Conservation (phyloP, 2,888 invertebrate species). For the Cyclophora albipunctata region DNA sequence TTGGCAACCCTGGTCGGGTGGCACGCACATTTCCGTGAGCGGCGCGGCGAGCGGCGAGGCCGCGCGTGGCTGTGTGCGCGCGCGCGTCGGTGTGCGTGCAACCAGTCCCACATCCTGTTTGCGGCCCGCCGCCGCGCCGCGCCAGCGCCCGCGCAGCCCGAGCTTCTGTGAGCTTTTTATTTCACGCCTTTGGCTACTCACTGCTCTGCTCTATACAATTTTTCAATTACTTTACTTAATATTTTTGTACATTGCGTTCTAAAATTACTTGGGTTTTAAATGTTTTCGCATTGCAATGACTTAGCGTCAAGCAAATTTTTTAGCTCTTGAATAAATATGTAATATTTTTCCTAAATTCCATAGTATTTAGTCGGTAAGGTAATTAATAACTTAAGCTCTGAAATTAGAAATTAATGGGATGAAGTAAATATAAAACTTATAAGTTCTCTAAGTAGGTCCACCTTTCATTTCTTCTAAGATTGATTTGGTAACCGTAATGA, state of each 20-base stretch:
- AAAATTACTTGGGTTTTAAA: not conserved
- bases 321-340: too few species aligned
- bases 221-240: conserved; percentile 15
- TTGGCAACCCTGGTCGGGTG: conserved; percentile 43
- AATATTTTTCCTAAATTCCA: too few species aligned
- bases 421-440: too few species aligned
- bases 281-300: too few species aligned
- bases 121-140: conserved; percentile 51
- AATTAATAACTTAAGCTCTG: too few species aligned
- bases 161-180: conserved; percentile 70
- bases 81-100: conserved; percentile 45
- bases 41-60: conserved; percentile 56
- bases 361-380: too few species aligned
- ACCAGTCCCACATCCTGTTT: conserved; percentile 76
- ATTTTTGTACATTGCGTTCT: not conserved
- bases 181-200: conserved; percentile 51
- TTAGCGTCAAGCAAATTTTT: too few species aligned
- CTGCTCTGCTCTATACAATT: conserved; percentile 37
- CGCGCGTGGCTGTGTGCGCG: conserved; percentile 49
- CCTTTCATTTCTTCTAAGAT: too few species aligned
- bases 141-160: conserved; percentile 44
- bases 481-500: too few species aligned
- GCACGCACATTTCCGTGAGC: conserved; percentile 70
- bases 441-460: too few species aligned
- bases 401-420: too few species aligned